Evolutionary conservation across 92 coral and sea anemone genomes (phyloP).

Genomic region (Siderastrea radians): DNA sequence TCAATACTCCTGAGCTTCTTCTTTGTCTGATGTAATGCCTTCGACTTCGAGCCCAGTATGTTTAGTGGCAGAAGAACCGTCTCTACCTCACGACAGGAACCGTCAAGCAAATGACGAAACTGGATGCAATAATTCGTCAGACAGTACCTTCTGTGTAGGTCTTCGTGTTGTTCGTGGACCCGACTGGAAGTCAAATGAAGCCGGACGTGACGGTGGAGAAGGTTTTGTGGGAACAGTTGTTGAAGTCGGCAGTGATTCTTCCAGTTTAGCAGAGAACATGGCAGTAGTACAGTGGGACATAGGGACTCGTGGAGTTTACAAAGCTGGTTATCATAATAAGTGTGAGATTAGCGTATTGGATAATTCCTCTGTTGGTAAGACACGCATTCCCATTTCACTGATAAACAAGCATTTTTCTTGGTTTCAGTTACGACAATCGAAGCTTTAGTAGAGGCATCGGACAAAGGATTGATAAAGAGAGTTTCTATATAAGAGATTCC

Average conservation of each 20-base stretch:
- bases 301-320: conserved; percentile 32
- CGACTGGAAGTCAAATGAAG: conserved; percentile 33
- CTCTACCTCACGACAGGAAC: background rate
- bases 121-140: background rate
- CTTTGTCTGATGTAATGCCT: background rate
- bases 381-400: background rate
- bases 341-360: conserved; percentile 44
- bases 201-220: conserved; percentile 26
- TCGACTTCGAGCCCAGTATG: background rate
- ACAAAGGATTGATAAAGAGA: background rate
- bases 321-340: conserved; percentile 24
- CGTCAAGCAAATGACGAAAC: background rate
- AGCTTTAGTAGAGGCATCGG: no score
- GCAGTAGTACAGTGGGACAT: conserved; percentile 53
- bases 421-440: no score
- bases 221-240: conserved; percentile 58
- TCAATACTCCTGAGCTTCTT: background rate
- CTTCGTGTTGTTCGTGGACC: conserved; percentile 53
- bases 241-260: conserved; percentile 22
- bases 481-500: background rate
- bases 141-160: conserved; percentile 30
- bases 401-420: background rate
- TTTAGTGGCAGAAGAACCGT: background rate
- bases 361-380: conserved; percentile 41
- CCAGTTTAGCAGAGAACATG: conserved; percentile 22